phyloP scores from a whole-genome alignment of 2,797 vertebrate species.

The Pseudotriccus pelzelni region DNA sequence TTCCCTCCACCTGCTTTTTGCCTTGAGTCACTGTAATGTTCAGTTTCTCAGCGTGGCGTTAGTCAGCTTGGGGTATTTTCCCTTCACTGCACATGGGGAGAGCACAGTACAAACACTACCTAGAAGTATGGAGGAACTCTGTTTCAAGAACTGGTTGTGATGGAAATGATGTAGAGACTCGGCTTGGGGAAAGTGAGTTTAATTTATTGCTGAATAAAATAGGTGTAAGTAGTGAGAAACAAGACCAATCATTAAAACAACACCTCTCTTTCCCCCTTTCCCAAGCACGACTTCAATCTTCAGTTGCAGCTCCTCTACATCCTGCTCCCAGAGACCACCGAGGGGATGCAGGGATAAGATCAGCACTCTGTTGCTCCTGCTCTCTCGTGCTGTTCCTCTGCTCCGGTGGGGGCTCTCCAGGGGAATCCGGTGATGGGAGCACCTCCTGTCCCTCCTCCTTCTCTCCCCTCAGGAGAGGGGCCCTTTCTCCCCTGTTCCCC shows the following conservation, averaged over 20 bases:
- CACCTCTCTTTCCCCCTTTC: not conserved
- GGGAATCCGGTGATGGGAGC: rapidly evolving
- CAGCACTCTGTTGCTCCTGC: too few species aligned
- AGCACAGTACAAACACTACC: not conserved
- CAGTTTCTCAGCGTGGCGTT: rapidly evolving
- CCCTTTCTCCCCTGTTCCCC: rapidly evolving
- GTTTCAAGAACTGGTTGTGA: not conserved
- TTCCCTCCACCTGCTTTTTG: not conserved
- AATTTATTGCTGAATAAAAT: not conserved
- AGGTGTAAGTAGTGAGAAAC: not conserved
- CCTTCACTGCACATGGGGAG: rapidly evolving
- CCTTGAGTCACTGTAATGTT: not conserved
- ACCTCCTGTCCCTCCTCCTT: rapidly evolving
- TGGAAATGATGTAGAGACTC: not conserved
- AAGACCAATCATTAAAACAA: not conserved
- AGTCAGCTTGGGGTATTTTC: not conserved
- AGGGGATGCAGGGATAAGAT: rapidly evolving
- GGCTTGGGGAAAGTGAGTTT: not conserved
- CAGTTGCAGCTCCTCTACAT: rapidly evolving
- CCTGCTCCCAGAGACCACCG: not conserved
- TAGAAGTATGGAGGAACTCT: not conserved
- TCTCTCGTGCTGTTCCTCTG: not conserved
- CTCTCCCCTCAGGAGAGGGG: not conserved
- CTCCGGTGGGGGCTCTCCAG: not conserved
- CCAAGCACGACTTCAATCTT: not conserved